Conservation (phyloP, 2,888 invertebrate species). For the Eulithis testata region DNA sequence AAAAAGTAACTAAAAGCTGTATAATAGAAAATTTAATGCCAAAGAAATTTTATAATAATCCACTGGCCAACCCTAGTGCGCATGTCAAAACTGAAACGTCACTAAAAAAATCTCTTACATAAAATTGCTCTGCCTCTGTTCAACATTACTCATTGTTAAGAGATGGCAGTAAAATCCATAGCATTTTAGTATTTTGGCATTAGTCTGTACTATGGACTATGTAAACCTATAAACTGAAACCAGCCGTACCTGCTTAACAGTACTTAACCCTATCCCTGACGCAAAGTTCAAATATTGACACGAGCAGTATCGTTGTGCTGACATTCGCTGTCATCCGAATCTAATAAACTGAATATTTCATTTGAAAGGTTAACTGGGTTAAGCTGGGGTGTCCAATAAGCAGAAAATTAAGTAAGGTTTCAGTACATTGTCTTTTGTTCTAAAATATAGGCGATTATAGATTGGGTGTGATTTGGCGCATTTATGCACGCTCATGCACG, state of each 20-base stretch:
- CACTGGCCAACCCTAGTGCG: too few species aligned
- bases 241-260: not conserved
- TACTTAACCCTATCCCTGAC: conserved; percentile 12
- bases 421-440: not conserved
- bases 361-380: conserved; percentile 14
- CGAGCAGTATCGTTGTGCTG: conserved; percentile 15
- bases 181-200: too few species aligned
- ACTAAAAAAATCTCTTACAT: too few species aligned
- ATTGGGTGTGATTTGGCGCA: too few species aligned
- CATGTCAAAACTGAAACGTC: too few species aligned
- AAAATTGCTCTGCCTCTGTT: too few species aligned
- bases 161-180: too few species aligned
- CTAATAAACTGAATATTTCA: conserved; percentile 27
- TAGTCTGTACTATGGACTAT: not conserved
- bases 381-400: conserved; percentile 12
- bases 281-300: conserved; percentile 19
- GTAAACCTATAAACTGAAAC: not conserved
- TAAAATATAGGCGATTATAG: not conserved
- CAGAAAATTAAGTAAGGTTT: not conserved
- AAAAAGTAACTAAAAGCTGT: too few species aligned
- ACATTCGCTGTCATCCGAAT: conserved; percentile 24
- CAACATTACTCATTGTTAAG: too few species aligned
- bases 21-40: too few species aligned
- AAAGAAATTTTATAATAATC: too few species aligned
- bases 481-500: too few species aligned